phyloP scores from a whole-genome alignment of 2,113 vertebrate species.

The Recurvirostra avosetta region DNA sequence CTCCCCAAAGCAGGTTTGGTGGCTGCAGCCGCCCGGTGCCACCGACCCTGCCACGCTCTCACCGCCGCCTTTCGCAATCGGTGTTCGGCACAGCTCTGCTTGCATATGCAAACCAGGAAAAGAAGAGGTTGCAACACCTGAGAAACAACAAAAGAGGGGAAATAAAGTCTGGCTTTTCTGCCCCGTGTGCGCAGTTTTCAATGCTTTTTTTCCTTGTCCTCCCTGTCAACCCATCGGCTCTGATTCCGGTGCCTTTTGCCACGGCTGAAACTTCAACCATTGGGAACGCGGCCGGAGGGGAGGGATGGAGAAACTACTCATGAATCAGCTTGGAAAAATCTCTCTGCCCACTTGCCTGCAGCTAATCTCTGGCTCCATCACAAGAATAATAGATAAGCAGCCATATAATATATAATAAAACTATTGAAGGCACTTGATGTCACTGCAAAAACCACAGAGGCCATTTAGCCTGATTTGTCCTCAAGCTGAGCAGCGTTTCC shows the following conservation, averaged over 20 bases:
- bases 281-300: neutral
- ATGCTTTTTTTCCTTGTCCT: slow-evolving; percentile 18
- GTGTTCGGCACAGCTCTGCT: neutral
- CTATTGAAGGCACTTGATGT: slow-evolving; percentile 33
- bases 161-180: slow-evolving; percentile 1
- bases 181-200: neutral
- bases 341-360: neutral
- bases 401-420: slow-evolving; percentile 39
- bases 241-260: neutral
- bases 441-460: slow-evolving; percentile 17
- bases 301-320: neutral
- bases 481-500: neutral
- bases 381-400: slow-evolving; percentile 57
- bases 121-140: slow-evolving; percentile 20
- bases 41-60: neutral
- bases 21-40: neutral
- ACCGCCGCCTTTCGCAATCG: slow-evolving; percentile 26
- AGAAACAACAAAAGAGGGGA: slow-evolving; percentile 34
- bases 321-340: slow-evolving; percentile 53
- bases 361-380: slow-evolving; percentile 57
- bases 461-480: neutral
- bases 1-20: neutral
- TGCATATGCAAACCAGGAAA: slow-evolving; percentile 53
- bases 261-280: neutral
- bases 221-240: neutral